Conservation (phyloP, 2,888 invertebrate species). For the Lasioglossum villosulum region DNA sequence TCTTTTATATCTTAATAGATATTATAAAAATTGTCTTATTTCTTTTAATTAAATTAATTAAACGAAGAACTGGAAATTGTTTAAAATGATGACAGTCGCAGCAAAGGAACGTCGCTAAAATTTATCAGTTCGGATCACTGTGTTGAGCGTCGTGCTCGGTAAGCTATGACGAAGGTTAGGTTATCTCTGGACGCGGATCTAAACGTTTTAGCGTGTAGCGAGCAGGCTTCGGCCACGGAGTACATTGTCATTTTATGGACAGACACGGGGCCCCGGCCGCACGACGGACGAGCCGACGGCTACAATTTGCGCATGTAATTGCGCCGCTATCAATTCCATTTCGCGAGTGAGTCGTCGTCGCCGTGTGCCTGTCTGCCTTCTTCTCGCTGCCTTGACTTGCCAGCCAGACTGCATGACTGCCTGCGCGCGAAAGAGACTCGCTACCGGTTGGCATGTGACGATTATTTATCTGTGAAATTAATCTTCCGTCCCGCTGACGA, state of each 20-base stretch:
- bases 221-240: conserved; percentile 61
- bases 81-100: too few species aligned
- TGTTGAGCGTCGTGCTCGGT: conserved; percentile 79
- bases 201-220: conserved; percentile 80
- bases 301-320: conserved; percentile 75
- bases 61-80: too few species aligned
- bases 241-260: conserved; percentile 73
- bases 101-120: too few species aligned
- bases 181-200: conserved; percentile 81
- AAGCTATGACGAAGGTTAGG: conserved; percentile 83
- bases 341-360: conserved; percentile 53
- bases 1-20: too few species aligned
- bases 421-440: not conserved
- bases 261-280: conserved; percentile 50
- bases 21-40: too few species aligned
- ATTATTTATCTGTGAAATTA: conserved; percentile 13
- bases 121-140: conserved; percentile 48
- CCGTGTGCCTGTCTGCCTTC: not conserved
- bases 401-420: not conserved
- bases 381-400: not conserved
- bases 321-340: conserved; percentile 72
- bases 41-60: too few species aligned
- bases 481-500: not conserved
- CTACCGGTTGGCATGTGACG: conserved; percentile 10
- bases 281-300: conserved; percentile 57